These are phyloP conservation scores for Petrocephalus zakoni DNA, from an alignment of 2,113 vertebrate species.

Conservation along the genomic window DNA sequence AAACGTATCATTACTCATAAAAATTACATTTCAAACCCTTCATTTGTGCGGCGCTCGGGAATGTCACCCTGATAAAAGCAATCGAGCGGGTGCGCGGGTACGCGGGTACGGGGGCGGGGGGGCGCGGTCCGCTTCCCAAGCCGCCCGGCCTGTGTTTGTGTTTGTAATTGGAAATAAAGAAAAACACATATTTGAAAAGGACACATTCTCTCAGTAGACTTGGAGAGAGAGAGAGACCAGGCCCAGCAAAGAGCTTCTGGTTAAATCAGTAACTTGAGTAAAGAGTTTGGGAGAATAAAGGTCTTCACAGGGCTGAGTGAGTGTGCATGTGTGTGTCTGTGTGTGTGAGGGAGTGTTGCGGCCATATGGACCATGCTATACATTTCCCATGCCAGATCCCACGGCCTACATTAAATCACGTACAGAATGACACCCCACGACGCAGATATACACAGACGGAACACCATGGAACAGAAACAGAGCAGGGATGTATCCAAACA, in stretches of 20 bases:
- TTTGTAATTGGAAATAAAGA: not conserved
- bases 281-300: not conserved
- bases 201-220: not conserved
- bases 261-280: not conserved
- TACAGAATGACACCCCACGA: not conserved
- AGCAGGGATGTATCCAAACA: not conserved
- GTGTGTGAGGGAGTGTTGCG: not conserved
- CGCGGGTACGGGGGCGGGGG: not conserved
- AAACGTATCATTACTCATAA: slow-evolving; percentile 29
- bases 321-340: not conserved
- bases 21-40: slow-evolving; percentile 30
- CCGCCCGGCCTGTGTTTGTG: not conserved
- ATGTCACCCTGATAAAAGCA: slow-evolving; percentile 29
- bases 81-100: not conserved
- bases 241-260: not conserved
- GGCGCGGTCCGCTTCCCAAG: not conserved
- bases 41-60: slow-evolving; percentile 3
- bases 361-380: not conserved
- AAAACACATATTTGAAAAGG: not conserved
- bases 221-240: not conserved
- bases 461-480: not conserved
- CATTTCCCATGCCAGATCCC: not conserved
- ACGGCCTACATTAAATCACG: not conserved
- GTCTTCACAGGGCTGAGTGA: not conserved
- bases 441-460: not conserved